Evolutionary conservation across 1,140 invertebrate species (phyloP), one percentile per base, ranked within the genome.

Genomic region (Drosophila kepulauana): DNA sequence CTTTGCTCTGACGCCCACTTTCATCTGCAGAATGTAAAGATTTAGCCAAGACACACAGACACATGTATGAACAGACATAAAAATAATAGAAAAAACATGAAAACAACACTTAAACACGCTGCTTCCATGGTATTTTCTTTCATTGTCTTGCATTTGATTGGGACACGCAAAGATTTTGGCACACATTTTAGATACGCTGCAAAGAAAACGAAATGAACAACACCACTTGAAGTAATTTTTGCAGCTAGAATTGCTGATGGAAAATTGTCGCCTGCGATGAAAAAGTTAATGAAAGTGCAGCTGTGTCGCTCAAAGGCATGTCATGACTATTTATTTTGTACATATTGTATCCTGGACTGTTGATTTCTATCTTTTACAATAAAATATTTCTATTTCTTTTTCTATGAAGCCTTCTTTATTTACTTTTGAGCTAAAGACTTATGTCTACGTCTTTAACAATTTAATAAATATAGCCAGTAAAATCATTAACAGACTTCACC

Each of bases 161-260:
- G 59, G 56, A 52, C 85, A 89, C 85, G 84, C 85, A 56, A 89
- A 78, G 73, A 67, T 78, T 78, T 62, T 58, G 82, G 69, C 74
- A 70, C 58, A 70, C 61, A 68, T 61, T 75, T 78, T 71, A 75
- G 76, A 48, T 52, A 71, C 61, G 51, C 49, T 48, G 75, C 68
- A 77, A 79, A 76, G 84, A 87, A 87, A 87, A 73, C 74, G 84
- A 87, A 87, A 87, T 87, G 67, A 78, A 78, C 59, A 25, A 25
- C 20, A 25, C 20, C 20, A 73, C 69, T 85, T 56, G 48, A 5
- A 20, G 30, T 35, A 79, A 85, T 69, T 69, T 51, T 69, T 54
- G 49, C 67, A 35, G 30, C 1, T 33, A 58, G 46, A 62, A 68
- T 56, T 68, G 28, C 64, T 62, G 3, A 4, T 4, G 20, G 48